Base-by-base conservation (phyloP, 2,888 invertebrate species). In the Enoplolaimus lenunculus region DNA sequence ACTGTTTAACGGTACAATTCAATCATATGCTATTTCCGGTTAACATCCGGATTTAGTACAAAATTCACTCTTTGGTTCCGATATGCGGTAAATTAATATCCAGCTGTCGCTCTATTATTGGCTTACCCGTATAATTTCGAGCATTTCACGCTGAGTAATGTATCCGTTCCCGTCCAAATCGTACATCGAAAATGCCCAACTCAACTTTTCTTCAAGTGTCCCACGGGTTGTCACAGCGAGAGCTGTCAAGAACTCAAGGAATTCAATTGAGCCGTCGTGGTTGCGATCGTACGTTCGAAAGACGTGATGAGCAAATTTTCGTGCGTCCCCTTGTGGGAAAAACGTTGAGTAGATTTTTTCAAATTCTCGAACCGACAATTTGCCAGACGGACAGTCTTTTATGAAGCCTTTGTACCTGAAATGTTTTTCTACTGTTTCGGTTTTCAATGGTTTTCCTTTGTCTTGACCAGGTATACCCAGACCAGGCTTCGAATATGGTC, bases 341-440 rank as follows among this genome's bases (percentile, higher is more conserved):
- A 97, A 97, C 82, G 97, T 95, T 75, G 93, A 93, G 82, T 95
- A 95, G 81, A 97, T 95, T 86, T 95, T 97, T 83, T 97, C 95
- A 83, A 97, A 97, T 82, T 97, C 95, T 80, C 95, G 94, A 71
- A 95, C 93, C 68, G 93, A 92, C 75, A 97, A 86, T 81, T 94
- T 91, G 72, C 95, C 95, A 81, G 90, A 91, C 28, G 95, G 95
- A 81, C 95, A 97, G 84, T 97, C 95, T 84, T 97, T 97, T 75
- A 95, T 84, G 84, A 97, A 97, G 72, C 95, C 95, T 30, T 73
- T 81, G 85, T 97, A 97, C 97, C 97, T 66, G 31, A 33, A 34
- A 62, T n/a, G n/a, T n/a, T n/a, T n/a, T n/a, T n/a, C n/a, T n/a
- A n/a, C n/a, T n/a, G n/a, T n/a, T n/a, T n/a, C n/a, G n/a, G n/a